Evolutionary conservation across 1,140 invertebrate genomes (phyloP).

Genomic region (Scaptodrosophila lebanonensis): DNA sequence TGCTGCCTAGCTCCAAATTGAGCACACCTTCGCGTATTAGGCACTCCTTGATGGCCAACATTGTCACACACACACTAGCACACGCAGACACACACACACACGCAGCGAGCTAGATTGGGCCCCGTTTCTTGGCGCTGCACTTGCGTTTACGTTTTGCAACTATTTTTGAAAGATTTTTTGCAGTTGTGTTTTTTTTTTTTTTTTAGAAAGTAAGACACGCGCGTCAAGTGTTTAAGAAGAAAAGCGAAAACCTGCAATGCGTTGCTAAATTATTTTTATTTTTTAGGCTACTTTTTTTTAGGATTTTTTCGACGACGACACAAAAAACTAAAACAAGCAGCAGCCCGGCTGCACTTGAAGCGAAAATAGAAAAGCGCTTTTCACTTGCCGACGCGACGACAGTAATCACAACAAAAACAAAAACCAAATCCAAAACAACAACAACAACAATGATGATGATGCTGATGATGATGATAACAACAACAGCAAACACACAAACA

Average conservation of each 20-base stretch:
- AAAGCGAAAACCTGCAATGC: constrained; percentile 11
- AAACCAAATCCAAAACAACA: too few species aligned
- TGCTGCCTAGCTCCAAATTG: constrained; percentile 63
- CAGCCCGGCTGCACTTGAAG: constrained; percentile 58
- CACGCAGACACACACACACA: constrained; percentile 1
- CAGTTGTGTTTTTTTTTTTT: constrained; percentile 39
- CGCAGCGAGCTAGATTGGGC: background rate
- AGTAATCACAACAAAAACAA: too few species aligned
- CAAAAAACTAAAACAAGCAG: background rate
- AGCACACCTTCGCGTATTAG: constrained; percentile 71
- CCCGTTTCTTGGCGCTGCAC: background rate
- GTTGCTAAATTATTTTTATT: constrained; percentile 15
- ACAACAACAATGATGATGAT: too few species aligned
- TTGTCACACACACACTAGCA: background rate
- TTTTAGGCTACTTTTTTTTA: constrained; percentile 10
- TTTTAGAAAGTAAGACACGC: constrained; percentile 65
- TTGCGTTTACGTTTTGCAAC: constrained; percentile 19
- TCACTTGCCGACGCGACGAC: constrained; percentile 44
- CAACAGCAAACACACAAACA: too few species aligned
- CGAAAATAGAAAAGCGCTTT: constrained; percentile 72
- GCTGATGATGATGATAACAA: too few species aligned
- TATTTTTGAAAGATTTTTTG: constrained; percentile 16
- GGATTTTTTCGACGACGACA: constrained; percentile 1
- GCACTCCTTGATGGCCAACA: constrained; percentile 75
- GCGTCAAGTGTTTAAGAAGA: constrained; percentile 45